Evolutionary conservation across 2,113 vertebrate species (phyloP).

Genomic region (Lepus europaeus): DNA sequence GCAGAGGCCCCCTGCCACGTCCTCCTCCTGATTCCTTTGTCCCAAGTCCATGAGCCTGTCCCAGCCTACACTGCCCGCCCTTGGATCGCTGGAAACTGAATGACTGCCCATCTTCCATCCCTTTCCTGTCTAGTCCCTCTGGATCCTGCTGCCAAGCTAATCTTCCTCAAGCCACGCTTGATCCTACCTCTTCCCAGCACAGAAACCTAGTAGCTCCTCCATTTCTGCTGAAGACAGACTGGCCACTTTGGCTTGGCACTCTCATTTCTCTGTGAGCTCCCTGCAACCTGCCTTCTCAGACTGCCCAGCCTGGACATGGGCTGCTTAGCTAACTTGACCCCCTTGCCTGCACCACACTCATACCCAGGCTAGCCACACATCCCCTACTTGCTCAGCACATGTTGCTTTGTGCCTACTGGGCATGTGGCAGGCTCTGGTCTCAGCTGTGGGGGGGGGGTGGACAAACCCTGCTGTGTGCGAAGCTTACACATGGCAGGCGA

Average conservation of each 20-base stretch:
- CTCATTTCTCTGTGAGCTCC: not conserved
- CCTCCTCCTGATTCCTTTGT: not conserved
- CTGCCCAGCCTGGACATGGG: not conserved
- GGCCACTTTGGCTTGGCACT: not conserved
- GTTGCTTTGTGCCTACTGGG: not conserved
- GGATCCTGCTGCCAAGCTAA: not conserved
- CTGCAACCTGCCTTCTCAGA: slow-evolving; percentile 5
- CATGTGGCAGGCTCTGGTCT: not conserved
- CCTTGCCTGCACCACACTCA: not conserved
- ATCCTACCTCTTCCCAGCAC: slow-evolving; percentile 51
- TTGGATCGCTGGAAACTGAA: not conserved
- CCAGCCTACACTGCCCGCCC: not conserved
- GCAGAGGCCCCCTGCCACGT: not conserved
- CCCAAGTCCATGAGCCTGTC: not conserved
- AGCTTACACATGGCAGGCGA: not conserved
- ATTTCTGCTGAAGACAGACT: slow-evolving; percentile 49
- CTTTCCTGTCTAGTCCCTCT: not conserved
- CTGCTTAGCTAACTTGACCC: not conserved
- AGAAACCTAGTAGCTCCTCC: slow-evolving; percentile 43
- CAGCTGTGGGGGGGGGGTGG: not conserved
- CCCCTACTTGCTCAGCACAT: not conserved
- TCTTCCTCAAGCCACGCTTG: slow-evolving; percentile 40
- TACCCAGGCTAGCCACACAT: not conserved
- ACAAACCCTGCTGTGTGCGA: not conserved
- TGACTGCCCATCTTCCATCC: not conserved